phyloP scores from a whole-genome alignment of 2,113 vertebrate genomes.

The Mionectes macconnelli region DNA sequence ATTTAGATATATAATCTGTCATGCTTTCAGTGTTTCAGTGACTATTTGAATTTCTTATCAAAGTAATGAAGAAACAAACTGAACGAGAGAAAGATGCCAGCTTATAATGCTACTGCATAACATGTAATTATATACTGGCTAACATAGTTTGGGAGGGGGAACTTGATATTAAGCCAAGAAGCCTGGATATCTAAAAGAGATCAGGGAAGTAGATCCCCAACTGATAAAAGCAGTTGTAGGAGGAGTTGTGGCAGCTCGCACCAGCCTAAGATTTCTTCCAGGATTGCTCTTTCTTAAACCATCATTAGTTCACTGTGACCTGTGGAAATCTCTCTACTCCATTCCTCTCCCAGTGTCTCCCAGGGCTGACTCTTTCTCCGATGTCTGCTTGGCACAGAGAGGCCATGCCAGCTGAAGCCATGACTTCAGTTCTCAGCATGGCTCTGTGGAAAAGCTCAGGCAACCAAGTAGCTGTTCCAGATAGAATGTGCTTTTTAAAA shows the following conservation, averaged over 20 bases:
- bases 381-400: not conserved
- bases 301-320: not conserved
- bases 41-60: constrained; percentile 50
- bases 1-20: not conserved
- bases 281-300: not conserved
- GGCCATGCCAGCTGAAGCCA: not conserved
- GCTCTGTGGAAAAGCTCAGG: rapidly evolving
- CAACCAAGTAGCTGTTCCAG: not conserved
- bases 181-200: not conserved
- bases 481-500: not conserved
- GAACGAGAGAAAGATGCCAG: not conserved
- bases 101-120: constrained; percentile 24
- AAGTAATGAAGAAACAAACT: not conserved
- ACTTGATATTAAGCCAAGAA: constrained; percentile 16
- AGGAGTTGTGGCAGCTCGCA: not conserved
- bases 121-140: not conserved
- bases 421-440: rapidly evolving
- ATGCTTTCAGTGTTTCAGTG: not conserved
- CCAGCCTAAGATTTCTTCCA: not conserved
- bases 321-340: not conserved
- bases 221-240: not conserved
- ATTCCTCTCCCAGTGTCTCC: rapidly evolving
- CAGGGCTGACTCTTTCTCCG: not conserved
- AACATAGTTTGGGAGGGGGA: not conserved
- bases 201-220: not conserved